Base-by-base conservation (phyloP, 2,888 invertebrate genomes). In the Sisyra nigra region DNA sequence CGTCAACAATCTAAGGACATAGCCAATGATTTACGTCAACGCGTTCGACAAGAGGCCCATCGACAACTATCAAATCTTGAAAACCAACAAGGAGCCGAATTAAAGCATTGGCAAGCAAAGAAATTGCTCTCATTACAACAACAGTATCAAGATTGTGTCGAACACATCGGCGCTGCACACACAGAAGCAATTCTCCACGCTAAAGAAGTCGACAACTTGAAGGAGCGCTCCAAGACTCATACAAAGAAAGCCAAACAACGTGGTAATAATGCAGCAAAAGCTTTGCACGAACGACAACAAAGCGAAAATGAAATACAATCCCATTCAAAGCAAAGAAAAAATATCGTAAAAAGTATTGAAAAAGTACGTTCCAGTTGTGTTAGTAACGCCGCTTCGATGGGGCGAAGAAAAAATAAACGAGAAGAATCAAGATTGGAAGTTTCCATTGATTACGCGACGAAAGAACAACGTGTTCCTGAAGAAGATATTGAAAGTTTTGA, bases 1-100 rank as follows among this genome's bases (percentile, higher is more conserved):
- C 66, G 77, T 17, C 69, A 74, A 48, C 72, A 75, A 51, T 74
- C 75, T 0, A 76, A 70, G 51, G 67, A 70, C 48, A 62, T 76
- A 48, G 73, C 78, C 1, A 66, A 66, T 34, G 57, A 61, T 48
- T 55, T 73, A 45, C 59, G 75, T 1, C 65, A 71, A 44, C 66
- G 69, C 49, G 69, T 72, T 1, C 66, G 65, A 31, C 61, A 60
- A 31, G 69, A 70, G 48, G 66, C 69, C 46, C 57, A 60, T 37
- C 65, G 65, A 18, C 69, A 72, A 50, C 50, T 69, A 19, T 57
- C 61, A 24, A 62, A 64, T 47, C 56, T 71, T 19, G 66, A 72
- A 48, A 60, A 64, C 44, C 62, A 65, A 32, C 67, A 67, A 39
- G 63, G 63, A 41, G 57, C 65, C 30, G 69, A 72, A 48, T 51